These are phyloP conservation scores for Drosophila subsilvestris DNA, from an alignment of 2,888 invertebrate species.

Conservation along the genomic window DNA sequence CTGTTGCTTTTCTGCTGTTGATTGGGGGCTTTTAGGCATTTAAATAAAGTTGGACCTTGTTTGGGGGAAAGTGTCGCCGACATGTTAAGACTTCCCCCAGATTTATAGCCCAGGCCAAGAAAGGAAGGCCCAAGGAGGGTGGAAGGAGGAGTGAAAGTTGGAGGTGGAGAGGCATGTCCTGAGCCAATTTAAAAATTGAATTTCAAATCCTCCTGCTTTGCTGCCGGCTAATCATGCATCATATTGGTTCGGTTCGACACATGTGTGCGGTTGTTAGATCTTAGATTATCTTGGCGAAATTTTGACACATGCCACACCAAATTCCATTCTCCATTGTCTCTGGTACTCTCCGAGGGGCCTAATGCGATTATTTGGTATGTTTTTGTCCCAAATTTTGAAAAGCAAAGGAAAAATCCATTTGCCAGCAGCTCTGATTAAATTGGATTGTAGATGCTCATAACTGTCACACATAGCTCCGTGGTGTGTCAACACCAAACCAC, in stretches of 20 bases:
- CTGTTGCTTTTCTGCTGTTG: constrained; percentile 60
- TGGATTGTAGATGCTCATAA: constrained; percentile 76
- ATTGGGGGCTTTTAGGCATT: constrained; percentile 41
- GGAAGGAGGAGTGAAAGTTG: constrained; percentile 1
- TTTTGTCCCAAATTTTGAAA: constrained; percentile 45
- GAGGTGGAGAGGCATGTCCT: background rate
- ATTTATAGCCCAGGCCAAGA: constrained; percentile 54
- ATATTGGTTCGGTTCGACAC: constrained; percentile 36
- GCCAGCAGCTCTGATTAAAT: constrained; percentile 72
- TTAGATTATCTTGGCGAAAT: constrained; percentile 46
- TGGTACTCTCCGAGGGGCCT: constrained; percentile 34
- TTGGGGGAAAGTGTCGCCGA: constrained; percentile 70
- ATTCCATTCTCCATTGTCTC: constrained; percentile 36
- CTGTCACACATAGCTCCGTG: constrained; percentile 71
- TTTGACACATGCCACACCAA: constrained; percentile 70
- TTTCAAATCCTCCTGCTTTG: constrained; percentile 52
- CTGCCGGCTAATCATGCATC: constrained; percentile 63
- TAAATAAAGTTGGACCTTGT: constrained; percentile 67
- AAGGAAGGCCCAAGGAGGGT: background rate
- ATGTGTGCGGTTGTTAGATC: constrained; percentile 45
- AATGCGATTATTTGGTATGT: constrained; percentile 72
- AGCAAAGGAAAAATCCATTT: constrained; percentile 42
- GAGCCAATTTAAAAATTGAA: constrained; percentile 79
- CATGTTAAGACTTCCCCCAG: constrained; percentile 69
- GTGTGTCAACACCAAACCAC: constrained; percentile 59